Percentiles rank a stretch among this genome's conserved stretches.
Evolutionary conservation across 2,797 vertebrate genomes (phyloP).

Genomic region (Gobionotothen gibberifrons): DNA sequence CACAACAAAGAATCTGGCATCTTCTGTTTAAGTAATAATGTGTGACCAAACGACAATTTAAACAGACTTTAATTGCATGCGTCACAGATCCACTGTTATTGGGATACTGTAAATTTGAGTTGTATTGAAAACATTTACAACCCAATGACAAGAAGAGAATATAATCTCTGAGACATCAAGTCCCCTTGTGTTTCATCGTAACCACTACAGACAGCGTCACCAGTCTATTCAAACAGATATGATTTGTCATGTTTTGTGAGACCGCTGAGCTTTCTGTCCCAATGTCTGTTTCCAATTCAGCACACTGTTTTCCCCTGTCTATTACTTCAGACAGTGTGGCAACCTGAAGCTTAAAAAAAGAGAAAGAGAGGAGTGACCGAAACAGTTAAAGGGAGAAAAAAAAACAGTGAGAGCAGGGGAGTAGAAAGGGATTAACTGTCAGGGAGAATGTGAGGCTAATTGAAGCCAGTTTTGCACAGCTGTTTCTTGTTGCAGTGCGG

Average conservation of each 20-base stretch:
- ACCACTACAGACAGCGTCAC: conserved; percentile 43
- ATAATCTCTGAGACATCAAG: conserved; percentile 48
- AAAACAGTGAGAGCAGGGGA: conserved; percentile 63
- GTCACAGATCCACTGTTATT: conserved; percentile 24
- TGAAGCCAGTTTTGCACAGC: conserved; percentile 87
- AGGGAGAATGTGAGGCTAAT: conserved; percentile 87
- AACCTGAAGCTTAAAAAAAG: conserved; percentile 60
- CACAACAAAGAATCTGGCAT: conserved; percentile 51
- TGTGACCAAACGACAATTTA: conserved; percentile 30
- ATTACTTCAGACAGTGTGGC: conserved; percentile 72
- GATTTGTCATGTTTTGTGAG: conserved; percentile 71
- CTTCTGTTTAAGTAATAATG: conserved; percentile 45
- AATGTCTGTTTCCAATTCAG: conserved; percentile 73
- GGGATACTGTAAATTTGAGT: conserved; percentile 16
- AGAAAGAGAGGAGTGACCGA: conserved; percentile 56
- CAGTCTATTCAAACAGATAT: conserved; percentile 53
- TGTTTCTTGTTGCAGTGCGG: conserved; percentile 84
- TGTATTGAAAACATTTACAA: conserved; percentile 41
- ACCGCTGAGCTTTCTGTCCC: conserved; percentile 54
- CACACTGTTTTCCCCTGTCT: conserved; percentile 57
- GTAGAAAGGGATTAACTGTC: conserved; percentile 83
- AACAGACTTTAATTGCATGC: conserved; percentile 37
- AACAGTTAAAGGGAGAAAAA: conserved; percentile 57
- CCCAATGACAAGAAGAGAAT: conserved; percentile 45
- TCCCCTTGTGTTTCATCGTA: conserved; percentile 42